Base-by-base conservation (phyloP, 2,888 invertebrate species). In the Limnephilus auricula region DNA sequence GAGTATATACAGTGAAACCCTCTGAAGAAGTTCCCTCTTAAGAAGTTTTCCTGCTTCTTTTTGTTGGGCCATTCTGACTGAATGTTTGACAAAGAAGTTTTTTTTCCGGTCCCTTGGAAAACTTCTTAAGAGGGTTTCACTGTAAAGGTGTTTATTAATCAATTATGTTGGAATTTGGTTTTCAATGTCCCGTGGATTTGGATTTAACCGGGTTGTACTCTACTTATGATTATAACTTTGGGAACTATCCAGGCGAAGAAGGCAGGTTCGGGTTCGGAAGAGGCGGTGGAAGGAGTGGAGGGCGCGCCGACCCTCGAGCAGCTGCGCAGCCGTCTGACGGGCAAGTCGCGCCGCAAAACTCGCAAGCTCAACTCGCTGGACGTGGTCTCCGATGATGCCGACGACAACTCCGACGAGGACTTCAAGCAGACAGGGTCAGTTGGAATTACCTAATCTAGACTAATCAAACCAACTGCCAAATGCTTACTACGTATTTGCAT, bases 371-470 rank as follows among this genome's bases (percentile, higher is more conserved):
- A 98, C 94, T 97, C 97, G 87, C 95, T 98, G 89, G 98, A 98
- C 93, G 97, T 97, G n/a, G 96, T 97, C 40, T 97, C 97, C 83
- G 98, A 98, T 80, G 98, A 98, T 94, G 98, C 98, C 93, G 98
- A 98, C 94, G 97, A 97, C 65, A 97, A 96, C 91, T 98, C 98
- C 0, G 99, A 99, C 94, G 99, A 99, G 94, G 99, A 99, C 95
- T 99, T 99, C 94, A 98, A 98, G 94, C 98, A 98, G 82, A 97
- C 97, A 0, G 97, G 97, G 96, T 97, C 95, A 92, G 94, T 94
- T 93, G 9, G n/a, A 18, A 40, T 34, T 82, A 25, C 32, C 18
- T 34, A 32, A 13, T 15, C 2, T 18, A 32, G 34, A 3, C 2
- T 34, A 34, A 79, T 1, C 13, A 6, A 80, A 18, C 25, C 6